Evolutionary conservation across 2,797 vertebrate species (phyloP), one percentile per base, ranked within the genome.

Genomic region (Cynodonichthys magdalenae): DNA sequence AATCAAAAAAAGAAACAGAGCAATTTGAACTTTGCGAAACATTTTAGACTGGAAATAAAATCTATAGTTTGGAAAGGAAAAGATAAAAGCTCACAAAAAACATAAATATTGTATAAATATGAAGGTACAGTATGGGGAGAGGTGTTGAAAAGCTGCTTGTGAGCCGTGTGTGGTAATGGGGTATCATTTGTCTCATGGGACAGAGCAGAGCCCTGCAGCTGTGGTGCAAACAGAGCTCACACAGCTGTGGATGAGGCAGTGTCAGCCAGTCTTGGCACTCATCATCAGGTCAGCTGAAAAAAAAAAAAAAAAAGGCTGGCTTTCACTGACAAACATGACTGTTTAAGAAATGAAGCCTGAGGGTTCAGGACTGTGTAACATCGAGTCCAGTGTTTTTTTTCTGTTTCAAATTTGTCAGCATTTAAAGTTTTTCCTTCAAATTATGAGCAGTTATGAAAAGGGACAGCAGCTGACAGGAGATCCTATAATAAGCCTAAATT

Each of bases 131-230:
- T 42, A 28, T 4, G 42, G 45, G 34, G 45, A 17, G 64, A 60
- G 75, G 63, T 57, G 63, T 17, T 68, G 65, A 84, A 76, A 74
- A 79, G 71, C 55, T 19, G 39, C 52, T 46, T 53, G 53, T 66
- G 77, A 80, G 79, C 66, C 52, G 65, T 60, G 68, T 77, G 82
- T 64, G 63, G 80, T 85, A 80, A 86, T 66, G 71, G 74, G 53
- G 66, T 79, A 84, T 83, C 83, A 64, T 86, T 79, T 82, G 68
- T 82, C 81, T 86, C 79, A 59, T 36, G 81, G 77, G 82, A 81
- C 61, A 49, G 66, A 75, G 60, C 17, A 47, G 65, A 71, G 67
- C 69, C 64, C 75, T 63, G 85, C 91, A 90, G 88, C 88, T 90
- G 88, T 77, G 77, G 66, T 45, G 34, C 6, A 11, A 19, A 29